These are phyloP conservation scores for Aselliscus stoliczkanus DNA, from an alignment of 2,797 vertebrate genomes.

Conservation along the genomic window DNA sequence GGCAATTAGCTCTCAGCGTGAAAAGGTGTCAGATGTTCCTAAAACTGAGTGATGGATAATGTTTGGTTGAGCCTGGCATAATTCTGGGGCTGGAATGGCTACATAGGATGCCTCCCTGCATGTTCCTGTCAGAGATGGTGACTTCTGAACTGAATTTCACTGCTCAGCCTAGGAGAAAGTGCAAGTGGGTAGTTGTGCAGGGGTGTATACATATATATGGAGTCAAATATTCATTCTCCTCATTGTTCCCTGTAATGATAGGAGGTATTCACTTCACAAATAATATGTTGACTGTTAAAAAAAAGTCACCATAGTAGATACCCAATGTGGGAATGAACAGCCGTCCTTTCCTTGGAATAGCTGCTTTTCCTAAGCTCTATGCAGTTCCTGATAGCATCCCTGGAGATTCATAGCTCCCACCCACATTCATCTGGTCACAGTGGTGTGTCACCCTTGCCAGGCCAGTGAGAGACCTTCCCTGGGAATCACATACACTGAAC, in stretches of 20 bases:
- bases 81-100: background rate
- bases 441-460: background rate
- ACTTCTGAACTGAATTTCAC: background rate
- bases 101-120: background rate
- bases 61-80: background rate
- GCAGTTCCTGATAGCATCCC: background rate
- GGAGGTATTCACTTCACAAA: background rate
- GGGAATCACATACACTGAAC: background rate
- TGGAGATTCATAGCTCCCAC: background rate
- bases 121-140: background rate
- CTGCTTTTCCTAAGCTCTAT: background rate
- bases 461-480: background rate
- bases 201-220: background rate
- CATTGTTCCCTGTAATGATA: background rate
- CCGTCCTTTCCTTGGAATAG: background rate
- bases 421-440: rapidly evolving
- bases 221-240: background rate
- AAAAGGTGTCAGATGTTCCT: conserved; percentile 55
- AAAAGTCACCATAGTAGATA: background rate
- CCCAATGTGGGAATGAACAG: background rate
- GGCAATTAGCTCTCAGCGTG: conserved; percentile 59
- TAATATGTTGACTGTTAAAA: background rate
- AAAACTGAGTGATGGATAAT: conserved; percentile 30
- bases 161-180: background rate
- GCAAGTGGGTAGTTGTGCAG: background rate